phyloP scores from a whole-genome alignment of 1,140 invertebrate species.

The Sycobia sp. region DNA sequence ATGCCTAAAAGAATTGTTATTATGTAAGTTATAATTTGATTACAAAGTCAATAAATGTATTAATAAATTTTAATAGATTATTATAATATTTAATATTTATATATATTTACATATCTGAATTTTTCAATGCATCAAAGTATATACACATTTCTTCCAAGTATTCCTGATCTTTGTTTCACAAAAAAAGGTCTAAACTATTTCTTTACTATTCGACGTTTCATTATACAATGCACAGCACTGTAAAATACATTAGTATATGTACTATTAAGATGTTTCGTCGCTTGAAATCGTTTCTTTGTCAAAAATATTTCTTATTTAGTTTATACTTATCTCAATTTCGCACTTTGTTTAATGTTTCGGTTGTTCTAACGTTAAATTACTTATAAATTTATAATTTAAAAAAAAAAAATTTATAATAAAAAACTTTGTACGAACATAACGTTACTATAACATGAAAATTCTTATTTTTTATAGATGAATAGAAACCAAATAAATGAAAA shows the following conservation, averaged over 20 bases:
- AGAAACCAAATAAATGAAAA: slow-evolving; percentile 18
- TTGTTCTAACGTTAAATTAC: slow-evolving; percentile 9
- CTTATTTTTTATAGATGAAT: slow-evolving; percentile 21
- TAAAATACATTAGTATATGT: slow-evolving; percentile 25
- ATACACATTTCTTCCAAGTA: too few relatives aligned
- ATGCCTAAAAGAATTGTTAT: slow-evolving; percentile 27
- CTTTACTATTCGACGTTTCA: slow-evolving; percentile 20
- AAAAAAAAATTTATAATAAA: slow-evolving; percentile 7
- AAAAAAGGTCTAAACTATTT: too few relatives aligned
- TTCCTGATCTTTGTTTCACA: too few relatives aligned
- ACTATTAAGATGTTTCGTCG: slow-evolving; percentile 5
- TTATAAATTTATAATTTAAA: slow-evolving; percentile 2
- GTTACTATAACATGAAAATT: slow-evolving; percentile 4
- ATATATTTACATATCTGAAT: not conserved
- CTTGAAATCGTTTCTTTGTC: slow-evolving; percentile 7
- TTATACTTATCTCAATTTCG: not conserved
- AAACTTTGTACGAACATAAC: slow-evolving; percentile 9
- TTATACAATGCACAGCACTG: slow-evolving; percentile 18
- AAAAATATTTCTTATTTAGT: not conserved
- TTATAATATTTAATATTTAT: not conserved
- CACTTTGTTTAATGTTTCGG: slow-evolving; percentile 8
- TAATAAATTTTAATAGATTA: slow-evolving; percentile 14
- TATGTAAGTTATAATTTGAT: slow-evolving; percentile 30
- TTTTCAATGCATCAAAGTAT: too few relatives aligned
- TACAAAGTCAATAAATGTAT: slow-evolving; percentile 3